Evolutionary conservation across 2,113 vertebrate species (phyloP).

Genomic region (Prietella phreatophila): DNA sequence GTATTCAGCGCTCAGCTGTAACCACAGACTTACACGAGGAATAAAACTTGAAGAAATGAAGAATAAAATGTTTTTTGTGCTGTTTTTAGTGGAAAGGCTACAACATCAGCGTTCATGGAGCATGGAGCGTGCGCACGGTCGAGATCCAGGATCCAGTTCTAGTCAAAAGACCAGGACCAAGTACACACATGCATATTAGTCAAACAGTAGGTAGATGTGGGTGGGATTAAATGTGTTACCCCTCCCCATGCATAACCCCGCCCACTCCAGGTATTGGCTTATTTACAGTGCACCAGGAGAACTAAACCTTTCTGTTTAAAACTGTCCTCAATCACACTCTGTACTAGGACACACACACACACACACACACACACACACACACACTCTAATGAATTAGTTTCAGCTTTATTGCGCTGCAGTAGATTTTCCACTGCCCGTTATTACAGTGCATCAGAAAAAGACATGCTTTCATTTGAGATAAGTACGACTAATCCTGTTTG

Average conservation of each 20-base stretch:
- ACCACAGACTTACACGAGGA: background rate
- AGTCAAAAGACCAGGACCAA: background rate
- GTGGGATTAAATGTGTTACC: background rate
- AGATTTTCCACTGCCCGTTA: slow-evolving; percentile 76
- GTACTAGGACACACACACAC: background rate
- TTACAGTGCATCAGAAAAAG: slow-evolving; percentile 77
- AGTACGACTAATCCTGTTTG: slow-evolving; percentile 80
- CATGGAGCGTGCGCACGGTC: too few relatives aligned
- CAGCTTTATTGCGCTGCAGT: slow-evolving; percentile 75
- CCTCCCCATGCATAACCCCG: background rate
- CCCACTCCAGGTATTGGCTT: background rate
- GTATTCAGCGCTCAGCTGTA: background rate
- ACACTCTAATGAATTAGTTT: slow-evolving; percentile 73
- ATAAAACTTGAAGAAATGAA: background rate
- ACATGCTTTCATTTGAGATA: slow-evolving; percentile 81
- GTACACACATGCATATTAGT: background rate
- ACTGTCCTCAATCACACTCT: background rate
- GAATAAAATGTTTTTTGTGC: background rate
- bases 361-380: background rate
- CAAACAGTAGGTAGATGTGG: background rate
- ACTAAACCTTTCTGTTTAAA: background rate
- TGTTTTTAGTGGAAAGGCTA: background rate
- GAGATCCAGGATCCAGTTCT: background rate
- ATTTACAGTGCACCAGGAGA: background rate
- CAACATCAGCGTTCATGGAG: background rate